Evolutionary conservation across 2,113 vertebrate genomes (phyloP).

Genomic region (Sinocyclocheilus grahami): DNA sequence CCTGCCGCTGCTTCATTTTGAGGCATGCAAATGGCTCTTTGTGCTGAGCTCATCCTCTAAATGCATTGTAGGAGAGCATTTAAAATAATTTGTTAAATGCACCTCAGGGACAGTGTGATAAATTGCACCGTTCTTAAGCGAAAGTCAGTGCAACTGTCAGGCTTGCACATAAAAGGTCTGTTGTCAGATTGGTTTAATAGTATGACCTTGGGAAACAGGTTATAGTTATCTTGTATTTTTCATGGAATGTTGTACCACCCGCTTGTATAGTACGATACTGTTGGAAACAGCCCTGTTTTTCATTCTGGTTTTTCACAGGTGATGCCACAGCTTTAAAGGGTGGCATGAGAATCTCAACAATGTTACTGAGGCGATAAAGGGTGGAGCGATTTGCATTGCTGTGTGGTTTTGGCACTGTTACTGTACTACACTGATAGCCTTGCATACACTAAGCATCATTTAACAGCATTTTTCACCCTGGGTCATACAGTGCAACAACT

Average conservation of each 20-base stretch:
- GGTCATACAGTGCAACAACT: neutral
- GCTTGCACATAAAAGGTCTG: neutral
- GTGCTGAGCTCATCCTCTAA: slow-evolving; percentile 33
- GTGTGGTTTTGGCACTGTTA: neutral
- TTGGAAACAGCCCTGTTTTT: neutral
- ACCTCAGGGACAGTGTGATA: slow-evolving; percentile 6
- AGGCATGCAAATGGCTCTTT: slow-evolving; percentile 26
- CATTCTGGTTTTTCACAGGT: neutral
- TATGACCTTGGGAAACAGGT: neutral
- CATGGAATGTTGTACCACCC: slow-evolving; percentile 15
- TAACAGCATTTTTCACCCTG: neutral
- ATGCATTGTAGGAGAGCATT: slow-evolving; percentile 19
- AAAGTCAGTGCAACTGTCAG: neutral
- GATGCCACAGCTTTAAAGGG: neutral
- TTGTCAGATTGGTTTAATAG: neutral
- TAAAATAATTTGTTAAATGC: slow-evolving; percentile 19
- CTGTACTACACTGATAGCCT: neutral
- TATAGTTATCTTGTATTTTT: slow-evolving; percentile 20
- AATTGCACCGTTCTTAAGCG: neutral
- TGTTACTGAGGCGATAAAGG: neutral
- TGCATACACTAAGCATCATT: neutral
- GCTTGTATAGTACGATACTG: neutral
- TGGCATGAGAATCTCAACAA: neutral
- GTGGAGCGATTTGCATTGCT: neutral
- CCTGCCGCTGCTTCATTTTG: neutral